Conservation (phyloP, 64 coral and sea anemone species). For the Pocillopora damicornis region DNA sequence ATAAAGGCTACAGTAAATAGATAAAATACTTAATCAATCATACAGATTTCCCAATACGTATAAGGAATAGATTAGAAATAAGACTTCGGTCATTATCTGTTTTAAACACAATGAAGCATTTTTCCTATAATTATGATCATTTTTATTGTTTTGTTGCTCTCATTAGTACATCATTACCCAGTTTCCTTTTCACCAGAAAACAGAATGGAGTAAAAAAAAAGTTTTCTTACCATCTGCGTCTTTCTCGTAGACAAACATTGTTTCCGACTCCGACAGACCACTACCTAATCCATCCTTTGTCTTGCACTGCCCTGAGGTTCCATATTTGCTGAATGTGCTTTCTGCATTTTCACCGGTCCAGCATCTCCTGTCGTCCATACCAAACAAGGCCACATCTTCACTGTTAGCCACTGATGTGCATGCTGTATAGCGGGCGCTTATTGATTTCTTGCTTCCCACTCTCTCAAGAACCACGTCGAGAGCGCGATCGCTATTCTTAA, state of each 20-base stretch:
- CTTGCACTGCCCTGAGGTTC: constrained; percentile 10
- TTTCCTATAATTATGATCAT: too few species aligned
- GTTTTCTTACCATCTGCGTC: neutral
- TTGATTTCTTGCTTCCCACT: neutral
- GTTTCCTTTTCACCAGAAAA: too few species aligned
- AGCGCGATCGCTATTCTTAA: neutral
- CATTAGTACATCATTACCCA: too few species aligned
- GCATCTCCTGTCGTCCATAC: constrained; percentile 12
- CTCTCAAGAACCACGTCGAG: neutral
- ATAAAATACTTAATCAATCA: too few species aligned
- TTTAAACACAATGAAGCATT: too few species aligned
- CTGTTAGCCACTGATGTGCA: neutral
- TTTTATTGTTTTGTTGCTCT: too few species aligned
- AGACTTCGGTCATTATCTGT: too few species aligned
- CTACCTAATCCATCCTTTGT: neutral
- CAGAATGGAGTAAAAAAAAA: too few species aligned
- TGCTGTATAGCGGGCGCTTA: neutral
- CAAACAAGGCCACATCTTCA: neutral
- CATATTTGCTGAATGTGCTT: neutral
- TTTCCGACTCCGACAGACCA: neutral
- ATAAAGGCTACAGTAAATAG: too few species aligned
- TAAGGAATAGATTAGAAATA: too few species aligned
- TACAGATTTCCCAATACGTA: too few species aligned
- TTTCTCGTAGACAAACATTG: neutral
- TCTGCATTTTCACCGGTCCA: neutral